Conservation (phyloP, 2,888 invertebrate genomes). For the Patella depressa region DNA sequence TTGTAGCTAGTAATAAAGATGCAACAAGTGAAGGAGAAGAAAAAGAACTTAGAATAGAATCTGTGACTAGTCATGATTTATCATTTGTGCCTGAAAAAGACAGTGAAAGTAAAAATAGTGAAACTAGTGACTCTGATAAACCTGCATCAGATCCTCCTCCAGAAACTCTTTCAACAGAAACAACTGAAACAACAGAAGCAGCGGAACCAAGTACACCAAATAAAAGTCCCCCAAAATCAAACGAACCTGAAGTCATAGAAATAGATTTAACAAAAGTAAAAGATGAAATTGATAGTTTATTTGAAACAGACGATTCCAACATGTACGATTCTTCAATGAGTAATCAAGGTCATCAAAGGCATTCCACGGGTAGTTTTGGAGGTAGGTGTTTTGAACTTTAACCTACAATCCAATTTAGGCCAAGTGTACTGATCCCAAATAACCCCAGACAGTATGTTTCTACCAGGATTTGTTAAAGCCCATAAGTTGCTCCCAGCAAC, state of each 20-base stretch:
- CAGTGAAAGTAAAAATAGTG: not conserved
- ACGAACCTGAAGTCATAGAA: slow-evolving; percentile 6
- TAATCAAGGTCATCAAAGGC: not conserved
- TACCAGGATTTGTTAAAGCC: too few species aligned
- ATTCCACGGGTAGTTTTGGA: not conserved
- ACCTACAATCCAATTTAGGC: too few species aligned
- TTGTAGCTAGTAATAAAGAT: slow-evolving; percentile 8
- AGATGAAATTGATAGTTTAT: slow-evolving; percentile 7
- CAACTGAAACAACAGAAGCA: not conserved
- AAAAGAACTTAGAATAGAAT: not conserved
- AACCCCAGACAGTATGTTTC: too few species aligned
- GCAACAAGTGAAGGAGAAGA: not conserved
- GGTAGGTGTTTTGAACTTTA: not conserved
- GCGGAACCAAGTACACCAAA: not conserved
- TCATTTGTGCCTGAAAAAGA: not conserved
- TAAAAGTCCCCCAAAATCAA: not conserved
- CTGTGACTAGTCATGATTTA: slow-evolving; percentile 11
- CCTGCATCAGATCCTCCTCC: not conserved
- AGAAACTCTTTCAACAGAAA: not conserved
- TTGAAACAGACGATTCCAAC: not conserved
- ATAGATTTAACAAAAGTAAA: slow-evolving; percentile 4
- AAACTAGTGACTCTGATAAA: not conserved
- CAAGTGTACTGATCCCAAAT: too few species aligned
- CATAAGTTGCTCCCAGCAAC: too few species aligned
- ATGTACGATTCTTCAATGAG: not conserved